Evolutionary conservation across 2,888 invertebrate genomes (phyloP).

Genomic region (Romanomermis culicivorax): DNA sequence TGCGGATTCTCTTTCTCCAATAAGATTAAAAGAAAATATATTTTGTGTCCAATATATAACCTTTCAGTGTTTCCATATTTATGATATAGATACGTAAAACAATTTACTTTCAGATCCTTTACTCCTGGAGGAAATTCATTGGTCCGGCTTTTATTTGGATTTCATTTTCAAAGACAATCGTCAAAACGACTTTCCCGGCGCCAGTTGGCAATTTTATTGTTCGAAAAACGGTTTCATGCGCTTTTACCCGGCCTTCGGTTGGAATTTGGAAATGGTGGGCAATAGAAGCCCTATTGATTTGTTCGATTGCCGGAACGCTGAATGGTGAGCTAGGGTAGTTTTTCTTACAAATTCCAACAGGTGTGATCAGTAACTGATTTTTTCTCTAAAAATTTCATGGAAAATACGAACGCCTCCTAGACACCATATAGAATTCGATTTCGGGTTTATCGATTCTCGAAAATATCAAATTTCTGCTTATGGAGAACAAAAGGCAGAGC

Average conservation of each 20-base stretch:
- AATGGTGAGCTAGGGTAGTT: constrained; percentile 30
- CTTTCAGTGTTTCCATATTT: too few species aligned
- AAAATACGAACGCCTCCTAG: too few species aligned
- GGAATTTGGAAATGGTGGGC: constrained; percentile 23
- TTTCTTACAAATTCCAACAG: too few species aligned
- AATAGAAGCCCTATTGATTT: constrained; percentile 39
- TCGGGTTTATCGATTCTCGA: too few species aligned
- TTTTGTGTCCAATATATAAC: too few species aligned
- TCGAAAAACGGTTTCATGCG: constrained; percentile 75
- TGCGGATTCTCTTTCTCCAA: too few species aligned
- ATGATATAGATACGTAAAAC: background rate
- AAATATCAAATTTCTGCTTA: too few species aligned
- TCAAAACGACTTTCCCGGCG: constrained; percentile 58
- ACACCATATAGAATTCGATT: too few species aligned
- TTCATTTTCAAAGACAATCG: constrained; percentile 62
- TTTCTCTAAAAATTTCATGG: too few species aligned
- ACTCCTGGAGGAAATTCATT: constrained; percentile 69
- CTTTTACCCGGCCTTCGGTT: constrained; percentile 52
- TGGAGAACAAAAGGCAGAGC: too few species aligned
- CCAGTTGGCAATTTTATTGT: constrained; percentile 89
- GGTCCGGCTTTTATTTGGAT: constrained; percentile 71
- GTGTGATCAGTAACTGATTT: too few species aligned
- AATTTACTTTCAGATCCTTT: constrained; percentile 40
- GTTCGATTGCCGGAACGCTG: constrained; percentile 49
- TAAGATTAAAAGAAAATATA: too few species aligned